These are phyloP conservation scores for Chrysolina americana DNA, from an alignment of 2,888 invertebrate genomes.

Conservation along the genomic window DNA sequence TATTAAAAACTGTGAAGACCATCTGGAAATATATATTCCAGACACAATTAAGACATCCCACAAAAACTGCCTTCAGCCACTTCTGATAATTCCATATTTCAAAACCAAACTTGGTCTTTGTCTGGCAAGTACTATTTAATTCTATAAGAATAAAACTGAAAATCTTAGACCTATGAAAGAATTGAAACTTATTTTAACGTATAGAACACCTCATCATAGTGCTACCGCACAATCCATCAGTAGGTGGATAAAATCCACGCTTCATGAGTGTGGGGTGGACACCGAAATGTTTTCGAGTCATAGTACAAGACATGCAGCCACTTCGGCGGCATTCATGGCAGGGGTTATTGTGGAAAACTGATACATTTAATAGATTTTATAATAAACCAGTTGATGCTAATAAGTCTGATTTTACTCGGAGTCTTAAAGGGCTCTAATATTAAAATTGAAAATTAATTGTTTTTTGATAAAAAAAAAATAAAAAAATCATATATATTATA, in stretches of 20 bases:
- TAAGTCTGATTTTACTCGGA: background rate
- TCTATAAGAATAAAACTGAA: too few species aligned
- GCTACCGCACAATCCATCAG: too few species aligned
- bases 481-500: too few species aligned
- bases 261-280: too few species aligned
- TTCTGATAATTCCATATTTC: conserved; percentile 19
- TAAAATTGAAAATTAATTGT: background rate
- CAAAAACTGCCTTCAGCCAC: conserved; percentile 7
- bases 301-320: conserved; percentile 25
- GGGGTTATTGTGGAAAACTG: background rate
- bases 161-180: too few species aligned
- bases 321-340: conserved; percentile 14
- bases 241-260: too few species aligned
- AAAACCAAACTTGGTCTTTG: background rate
- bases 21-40: conserved; percentile 18
- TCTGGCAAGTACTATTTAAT: too few species aligned
- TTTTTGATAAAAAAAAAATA: background rate
- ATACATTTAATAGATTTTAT: background rate
- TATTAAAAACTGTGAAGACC: background rate
- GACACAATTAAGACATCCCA: conserved; percentile 16
- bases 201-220: too few species aligned
- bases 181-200: too few species aligned
- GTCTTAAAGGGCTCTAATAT: background rate
- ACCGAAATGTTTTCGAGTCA: background rate
- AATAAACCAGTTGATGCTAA: background rate